Evolutionary conservation across 2,888 invertebrate species (phyloP), one percentile per base, ranked within the genome.

Genomic region (Epistrophe grossulariae): DNA sequence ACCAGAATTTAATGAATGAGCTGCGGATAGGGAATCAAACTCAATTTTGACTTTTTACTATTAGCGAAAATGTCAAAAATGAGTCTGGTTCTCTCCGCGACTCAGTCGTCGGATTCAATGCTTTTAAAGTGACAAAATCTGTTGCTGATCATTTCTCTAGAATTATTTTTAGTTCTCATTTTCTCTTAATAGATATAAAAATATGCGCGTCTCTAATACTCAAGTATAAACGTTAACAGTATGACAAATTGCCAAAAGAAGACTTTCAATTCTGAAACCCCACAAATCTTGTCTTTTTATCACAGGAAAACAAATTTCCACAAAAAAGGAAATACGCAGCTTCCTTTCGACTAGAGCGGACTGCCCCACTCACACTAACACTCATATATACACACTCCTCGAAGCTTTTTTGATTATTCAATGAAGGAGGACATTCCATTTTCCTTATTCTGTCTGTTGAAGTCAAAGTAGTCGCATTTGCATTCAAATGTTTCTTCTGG

Each of bases 401-500:
- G n/a, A 70, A 40, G 28, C 35, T 38, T 64, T n/a, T 78, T 82
- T 43, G 70, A 19, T 57, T 59, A 71, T 81, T 71, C 81, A 76
- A 55, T 71, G 60, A 62, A 62, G 62, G 62, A 73, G 83, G 71
- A 83, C 74, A 76, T 83, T 83, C 71, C 57, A 50, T 73, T 62
- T 71, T 72, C 55, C 52, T 68, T 50, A 60, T 31, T 24, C 48
- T 62, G 55, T 74, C 35, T 57, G 68, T 52, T 38, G 68, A 24
- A 81, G 74, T 74, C 68, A 74, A 73, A 55, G 71, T 77, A 64
- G 80, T 76, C 82, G 83, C 87, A 87, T 87, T 87, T 87, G 87
- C 87, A 87, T 87, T 83, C 79, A 87, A 87, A 87, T 82, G 83
- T 82, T 78, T 76, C 62, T 60, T 80, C 59, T 70, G 71, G 66